phyloP scores from a whole-genome alignment of 2,888 invertebrate genomes.

The Zeuzera pyrina region DNA sequence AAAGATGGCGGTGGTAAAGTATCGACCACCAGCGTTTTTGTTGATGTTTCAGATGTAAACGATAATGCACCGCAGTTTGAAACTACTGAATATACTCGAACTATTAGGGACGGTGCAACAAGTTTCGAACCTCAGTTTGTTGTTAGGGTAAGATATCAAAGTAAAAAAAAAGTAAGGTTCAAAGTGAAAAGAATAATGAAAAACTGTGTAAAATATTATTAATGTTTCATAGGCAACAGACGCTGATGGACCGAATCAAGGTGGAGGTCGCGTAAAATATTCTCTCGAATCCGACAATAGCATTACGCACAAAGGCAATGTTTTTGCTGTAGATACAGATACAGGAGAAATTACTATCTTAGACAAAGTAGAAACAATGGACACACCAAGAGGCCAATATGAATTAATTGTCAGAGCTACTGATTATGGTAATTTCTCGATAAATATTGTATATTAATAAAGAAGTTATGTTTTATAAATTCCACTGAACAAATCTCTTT shows the following conservation, averaged over 20 bases:
- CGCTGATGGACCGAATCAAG: conserved; percentile 81
- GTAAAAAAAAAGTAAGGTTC: conserved; percentile 1
- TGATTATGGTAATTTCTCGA: conserved; percentile 72
- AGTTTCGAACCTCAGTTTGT: conserved; percentile 86
- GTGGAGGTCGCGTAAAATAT: conserved; percentile 78
- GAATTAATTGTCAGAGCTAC: conserved; percentile 79
- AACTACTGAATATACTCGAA: conserved; percentile 78
- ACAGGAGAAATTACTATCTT: conserved; percentile 81
- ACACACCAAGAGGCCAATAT: conserved; percentile 82
- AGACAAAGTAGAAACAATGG: conserved; percentile 78
- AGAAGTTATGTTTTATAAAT: background rate
- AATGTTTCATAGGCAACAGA: conserved; percentile 76
- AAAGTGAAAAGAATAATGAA: background rate
- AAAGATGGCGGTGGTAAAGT: conserved; percentile 85
- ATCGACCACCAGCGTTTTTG: conserved; percentile 78
- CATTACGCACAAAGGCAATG: conserved; percentile 73
- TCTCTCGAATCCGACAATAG: conserved; percentile 79
- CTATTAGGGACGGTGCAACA: conserved; percentile 82
- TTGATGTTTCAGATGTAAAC: conserved; percentile 82
- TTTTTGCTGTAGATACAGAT: conserved; percentile 76
- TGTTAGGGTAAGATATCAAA: conserved; percentile 68
- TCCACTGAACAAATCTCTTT: background rate
- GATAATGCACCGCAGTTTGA: conserved; percentile 85
- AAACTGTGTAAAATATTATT: conserved; percentile 3
- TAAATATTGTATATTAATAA: background rate